Base-by-base conservation (phyloP, 2,113 vertebrate species). In the Bujurquina vittata region DNA sequence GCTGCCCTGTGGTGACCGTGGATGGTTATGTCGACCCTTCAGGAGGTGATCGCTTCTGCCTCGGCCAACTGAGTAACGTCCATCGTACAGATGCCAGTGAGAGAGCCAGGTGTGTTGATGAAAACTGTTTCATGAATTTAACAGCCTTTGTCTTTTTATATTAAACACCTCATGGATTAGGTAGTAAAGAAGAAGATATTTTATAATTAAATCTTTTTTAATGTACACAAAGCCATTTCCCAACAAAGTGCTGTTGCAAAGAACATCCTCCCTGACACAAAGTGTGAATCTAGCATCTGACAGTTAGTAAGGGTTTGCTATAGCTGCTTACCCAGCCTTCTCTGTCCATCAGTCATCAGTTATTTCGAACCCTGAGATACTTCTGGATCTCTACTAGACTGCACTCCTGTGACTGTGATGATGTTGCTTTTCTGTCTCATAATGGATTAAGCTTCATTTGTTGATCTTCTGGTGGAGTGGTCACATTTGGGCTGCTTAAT, bases 1-100 rank as follows among this genome's bases (percentile, higher is more conserved):
- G 93, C 84, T 96, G 94, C 76, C 95, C 96, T 1, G 7, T 94
- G 89, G 96, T 97, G 77, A 94, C 95, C 0, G 95, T 96, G 77
- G 96, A 96, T 1, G 96, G 96, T 4, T 96, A 96, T 0, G 95
- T 96, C 77, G 96, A 96, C 46, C 96, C 96, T 0, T 95, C 96
- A 0, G 96, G 95, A 14, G 95, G 96, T 0, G 96, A 96, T 46
- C 93, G 94, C 0, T 96, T 96, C 92, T 96, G 95, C 88, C 80
- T 96, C 74, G 95, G 95, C 1, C 95, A 96, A 88, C 94, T 97
- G n/a, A 96, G 96, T 26, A 96, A 96, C 8, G 96, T 97, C 15
- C 95, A 96, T 33, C 91, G 95, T 7, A 96, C 94, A 1, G 93
- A 94, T 1, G 78, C 94, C 74, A 96, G 96, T 46, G 96, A 96